phyloP scores from a whole-genome alignment of 2,888 invertebrate species.

The Molorchus minor region DNA sequence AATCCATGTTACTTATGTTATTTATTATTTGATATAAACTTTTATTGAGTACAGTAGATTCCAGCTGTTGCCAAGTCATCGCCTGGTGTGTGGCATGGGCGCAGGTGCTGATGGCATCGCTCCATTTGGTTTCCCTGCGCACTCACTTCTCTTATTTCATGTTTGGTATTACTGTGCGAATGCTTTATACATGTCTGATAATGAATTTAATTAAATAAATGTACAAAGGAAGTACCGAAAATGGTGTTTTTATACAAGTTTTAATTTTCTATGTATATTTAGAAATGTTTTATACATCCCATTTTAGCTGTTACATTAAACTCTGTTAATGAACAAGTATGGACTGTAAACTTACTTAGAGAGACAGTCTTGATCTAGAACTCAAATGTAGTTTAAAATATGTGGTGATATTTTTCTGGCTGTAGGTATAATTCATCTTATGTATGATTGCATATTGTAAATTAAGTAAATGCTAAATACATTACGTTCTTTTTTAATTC shows the following conservation, averaged over 20 bases:
- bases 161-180: constrained; percentile 67
- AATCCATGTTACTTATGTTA: constrained; percentile 64
- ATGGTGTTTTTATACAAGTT: constrained; percentile 64
- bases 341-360: constrained; percentile 55
- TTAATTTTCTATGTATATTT: constrained; percentile 63
- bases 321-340: constrained; percentile 57
- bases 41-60: constrained; percentile 39
- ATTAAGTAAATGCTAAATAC: constrained; percentile 64
- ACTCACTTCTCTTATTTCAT: constrained; percentile 62
- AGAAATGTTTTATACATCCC: constrained; percentile 57
- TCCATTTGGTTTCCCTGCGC: constrained; percentile 53
- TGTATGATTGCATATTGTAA: constrained; percentile 64
- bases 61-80: constrained; percentile 53
- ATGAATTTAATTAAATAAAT: constrained; percentile 65
- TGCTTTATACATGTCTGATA: constrained; percentile 68
- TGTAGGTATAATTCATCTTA: constrained; percentile 64
- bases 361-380: constrained; percentile 61
- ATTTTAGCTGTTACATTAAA: constrained; percentile 58
- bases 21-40: constrained; percentile 48
- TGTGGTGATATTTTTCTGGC: constrained; percentile 65
- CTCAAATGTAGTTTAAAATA: constrained; percentile 64
- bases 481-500: constrained; percentile 60
- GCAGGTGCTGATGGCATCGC: constrained; percentile 38
- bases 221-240: constrained; percentile 66
- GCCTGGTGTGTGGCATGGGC: constrained; percentile 52